Evolutionary conservation across 2,113 vertebrate species (phyloP), one percentile per base, ranked within the genome.

Genomic region (Corydoras maculifer): DNA sequence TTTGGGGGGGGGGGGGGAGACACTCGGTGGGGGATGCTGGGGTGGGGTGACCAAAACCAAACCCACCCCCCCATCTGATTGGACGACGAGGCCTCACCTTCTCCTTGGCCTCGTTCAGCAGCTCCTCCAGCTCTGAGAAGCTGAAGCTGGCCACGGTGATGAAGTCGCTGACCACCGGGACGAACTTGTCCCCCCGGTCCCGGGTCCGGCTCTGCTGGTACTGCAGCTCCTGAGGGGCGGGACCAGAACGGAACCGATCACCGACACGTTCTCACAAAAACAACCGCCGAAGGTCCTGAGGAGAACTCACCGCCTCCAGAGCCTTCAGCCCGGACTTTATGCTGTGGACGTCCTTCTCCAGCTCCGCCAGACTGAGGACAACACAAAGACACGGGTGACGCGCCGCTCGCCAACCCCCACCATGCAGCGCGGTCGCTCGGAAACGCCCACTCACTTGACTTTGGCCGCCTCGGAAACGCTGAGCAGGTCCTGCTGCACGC

Each of bases 151-250:
- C 97, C 74, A 99, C 79, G 0, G 97, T 97, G 90, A 98, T 92
- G 85, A 99, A 99, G 89, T 99, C 95, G 86, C 97, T 99, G 87
- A 99, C 95, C 0, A 97, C 95, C 0, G 93, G 93, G 73, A 97
- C 94, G 82, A 98, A 99, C 85, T 99, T 99, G 82, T 99, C 97
- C 0, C 94, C 95, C 0, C 86, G 69, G 70, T 91, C 89, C 7
- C 89, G 87, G 10, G 90, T 83, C 65, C 90, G 91, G 74, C 88
- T 89, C 86, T 93, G 94, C 89, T 99, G 97, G 83, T 90, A 97
- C 15, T 94, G 95, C 81, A 99, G 81, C 81, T 99, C 97, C 97
- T 98, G 54, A 58, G n/a, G n/a, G 2, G n/a, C 6, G 13, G 35
- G 7, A 43, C 2, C 35, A 43, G 35, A 43, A 43, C 35, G 35